phyloP scores from a whole-genome alignment of 2,888 invertebrate genomes.

The Eupithecia abbreviata region DNA sequence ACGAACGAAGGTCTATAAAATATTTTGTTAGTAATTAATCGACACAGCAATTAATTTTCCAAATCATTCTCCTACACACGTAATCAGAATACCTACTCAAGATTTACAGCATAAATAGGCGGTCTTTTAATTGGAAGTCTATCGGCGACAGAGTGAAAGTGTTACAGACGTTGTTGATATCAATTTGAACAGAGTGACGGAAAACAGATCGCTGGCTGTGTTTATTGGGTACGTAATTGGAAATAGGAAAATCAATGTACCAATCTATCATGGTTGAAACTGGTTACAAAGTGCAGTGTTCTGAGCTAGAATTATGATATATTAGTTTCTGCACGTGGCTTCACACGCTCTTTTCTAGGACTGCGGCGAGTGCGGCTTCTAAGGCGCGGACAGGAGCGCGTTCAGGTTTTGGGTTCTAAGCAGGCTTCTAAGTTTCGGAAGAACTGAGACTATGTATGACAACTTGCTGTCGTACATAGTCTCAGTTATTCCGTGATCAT shows the following conservation, averaged over 20 bases:
- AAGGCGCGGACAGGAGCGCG: no score
- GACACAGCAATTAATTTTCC: background rate
- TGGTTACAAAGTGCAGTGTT: background rate
- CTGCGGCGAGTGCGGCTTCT: no score
- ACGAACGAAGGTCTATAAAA: background rate
- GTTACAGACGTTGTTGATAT: conserved; percentile 11
- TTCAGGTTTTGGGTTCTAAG: no score
- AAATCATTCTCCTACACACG: background rate
- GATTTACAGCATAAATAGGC: conserved; percentile 4
- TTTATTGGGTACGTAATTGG: background rate
- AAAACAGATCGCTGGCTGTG: conserved; percentile 9
- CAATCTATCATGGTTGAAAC: background rate
- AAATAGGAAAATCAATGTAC: background rate
- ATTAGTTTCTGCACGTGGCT: no score
- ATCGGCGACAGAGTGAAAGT: conserved; percentile 25
- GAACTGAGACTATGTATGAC: background rate
- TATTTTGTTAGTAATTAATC: background rate
- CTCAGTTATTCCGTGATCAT: no score
- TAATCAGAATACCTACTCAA: background rate
- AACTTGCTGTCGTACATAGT: background rate
- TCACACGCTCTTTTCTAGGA: no score
- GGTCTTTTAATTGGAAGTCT: conserved; percentile 15
- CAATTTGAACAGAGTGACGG: conserved; percentile 15
- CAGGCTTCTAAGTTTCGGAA: background rate
- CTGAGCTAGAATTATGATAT: no score